Evolutionary conservation across 2,888 invertebrate species (phyloP), one percentile per base, ranked within the genome.

Genomic region (Chrysolina americana): DNA sequence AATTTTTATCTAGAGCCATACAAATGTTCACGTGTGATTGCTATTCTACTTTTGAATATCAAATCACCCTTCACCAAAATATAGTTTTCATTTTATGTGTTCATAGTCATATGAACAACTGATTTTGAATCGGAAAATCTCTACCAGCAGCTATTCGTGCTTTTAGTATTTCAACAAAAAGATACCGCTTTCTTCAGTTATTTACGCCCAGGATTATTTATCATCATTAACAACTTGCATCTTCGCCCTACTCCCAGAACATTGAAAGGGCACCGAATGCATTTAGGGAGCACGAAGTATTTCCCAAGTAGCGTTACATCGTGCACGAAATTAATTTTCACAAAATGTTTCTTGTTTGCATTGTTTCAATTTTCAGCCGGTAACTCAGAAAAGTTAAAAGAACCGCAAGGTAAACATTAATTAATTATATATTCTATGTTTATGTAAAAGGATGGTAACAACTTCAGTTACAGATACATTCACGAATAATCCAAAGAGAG

Each of bases 401-500:
- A 68, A 68, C 68, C 68, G 68, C 68, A 68, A 56, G 59, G 53
- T 53, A 28, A 68, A 53, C 48, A 53, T 17, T 41, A 68, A 68
- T 68, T 68, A 68, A 68, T 68, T 68, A 68, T 68, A 53, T 68
- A 53, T 53, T 36, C 68, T 6, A 53, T 68, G 53, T 68, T 68
- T 68, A 53, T 50, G 53, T 21, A 68, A 66, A 53, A 59, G 59
- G 59, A 59, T 28, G n/a, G 36, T 28, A 28, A 28, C 59, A 36
- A 59, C 59, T 59, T 59, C 59, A 59, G 28, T 28, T 59, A 59
- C 59, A 59, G 36, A 59, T 36, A 59, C 59, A 28, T 36, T 59
- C 17, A 11, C 15, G 28, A 21, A 23, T 47, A 8, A 48, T 23
- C 11, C 9, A 41, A 21, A 44, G 15, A 21, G 47, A 17, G 23